Conservation (phyloP, 2,797 vertebrate species). For the Oceanodroma leucorhoa region DNA sequence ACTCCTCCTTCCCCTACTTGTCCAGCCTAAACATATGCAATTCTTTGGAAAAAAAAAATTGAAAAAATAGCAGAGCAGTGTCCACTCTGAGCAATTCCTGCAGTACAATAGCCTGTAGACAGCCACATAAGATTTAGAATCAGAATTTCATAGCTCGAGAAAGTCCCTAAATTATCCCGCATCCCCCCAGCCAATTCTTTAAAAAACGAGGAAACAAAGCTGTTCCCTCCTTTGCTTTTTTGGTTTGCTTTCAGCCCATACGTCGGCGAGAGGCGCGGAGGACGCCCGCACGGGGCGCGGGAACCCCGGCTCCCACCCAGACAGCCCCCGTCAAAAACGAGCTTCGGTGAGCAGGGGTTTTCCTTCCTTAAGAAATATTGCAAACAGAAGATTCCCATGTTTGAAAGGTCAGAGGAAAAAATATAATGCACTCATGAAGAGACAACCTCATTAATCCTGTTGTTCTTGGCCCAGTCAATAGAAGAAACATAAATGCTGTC, state of each 20-base stretch:
- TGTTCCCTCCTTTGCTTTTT: background rate
- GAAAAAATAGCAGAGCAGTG: background rate
- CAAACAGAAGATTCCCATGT: conserved; percentile 68
- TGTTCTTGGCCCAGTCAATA: conserved; percentile 73
- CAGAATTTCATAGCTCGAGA: background rate
- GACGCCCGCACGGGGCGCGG: background rate
- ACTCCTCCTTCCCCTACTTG: background rate
- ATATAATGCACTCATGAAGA: conserved; percentile 74
- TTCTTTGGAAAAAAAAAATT: background rate
- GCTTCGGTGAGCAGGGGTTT: background rate
- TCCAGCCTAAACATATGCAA: background rate
- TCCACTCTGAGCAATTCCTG: background rate
- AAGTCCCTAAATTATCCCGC: background rate
- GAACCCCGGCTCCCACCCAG: background rate
- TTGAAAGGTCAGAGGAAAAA: conserved; percentile 71
- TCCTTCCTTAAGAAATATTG: conserved; percentile 52
- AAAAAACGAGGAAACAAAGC: background rate
- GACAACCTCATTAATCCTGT: conserved; percentile 71
- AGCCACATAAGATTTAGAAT: background rate
- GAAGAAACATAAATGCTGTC: conserved; percentile 78
- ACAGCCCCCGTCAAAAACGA: background rate
- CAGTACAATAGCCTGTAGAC: background rate
- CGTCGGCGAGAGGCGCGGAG: rapidly evolving
- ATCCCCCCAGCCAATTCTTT: background rate
- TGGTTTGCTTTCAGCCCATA: background rate